A percentile compares a stretch with the other conserved stretches of the same genome.
These are phyloP conservation scores for Naja naja DNA, from an alignment of 2,113 vertebrate species.

Conservation along the genomic window DNA sequence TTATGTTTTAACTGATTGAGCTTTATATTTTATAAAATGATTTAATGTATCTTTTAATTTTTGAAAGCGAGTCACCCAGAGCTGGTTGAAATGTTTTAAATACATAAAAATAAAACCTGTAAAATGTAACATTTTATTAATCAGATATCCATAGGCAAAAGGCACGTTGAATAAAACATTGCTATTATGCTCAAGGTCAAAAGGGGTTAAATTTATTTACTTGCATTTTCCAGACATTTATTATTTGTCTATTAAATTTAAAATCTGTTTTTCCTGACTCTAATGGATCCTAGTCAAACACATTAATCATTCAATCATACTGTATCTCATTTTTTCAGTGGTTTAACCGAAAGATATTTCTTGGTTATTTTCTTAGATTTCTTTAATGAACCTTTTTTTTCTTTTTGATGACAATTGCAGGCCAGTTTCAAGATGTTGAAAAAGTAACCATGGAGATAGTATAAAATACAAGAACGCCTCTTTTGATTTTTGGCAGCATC, in stretches of 20 bases:
- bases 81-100: not conserved
- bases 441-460: constrained; percentile 10
- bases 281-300: not conserved
- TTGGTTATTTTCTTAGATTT: not conserved
- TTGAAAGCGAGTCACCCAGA: not conserved
- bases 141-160: not conserved
- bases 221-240: not conserved
- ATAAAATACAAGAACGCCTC: not conserved
- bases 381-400: not conserved
- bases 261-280: not conserved
- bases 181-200: not conserved
- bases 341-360: not conserved
- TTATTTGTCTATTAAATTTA: not conserved
- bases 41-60: not conserved
- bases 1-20: not conserved
- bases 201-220: not conserved
- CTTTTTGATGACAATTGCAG: not conserved
- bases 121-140: not conserved
- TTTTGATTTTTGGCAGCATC: not conserved
- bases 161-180: not conserved
- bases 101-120: not conserved
- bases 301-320: not conserved
- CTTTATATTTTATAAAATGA: not conserved
- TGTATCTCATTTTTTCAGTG: not conserved
- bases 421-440: not conserved